Evolutionary conservation across 2,113 vertebrate species (phyloP), one percentile per base, ranked within the genome.

Genomic region (Anguilla rostrata): DNA sequence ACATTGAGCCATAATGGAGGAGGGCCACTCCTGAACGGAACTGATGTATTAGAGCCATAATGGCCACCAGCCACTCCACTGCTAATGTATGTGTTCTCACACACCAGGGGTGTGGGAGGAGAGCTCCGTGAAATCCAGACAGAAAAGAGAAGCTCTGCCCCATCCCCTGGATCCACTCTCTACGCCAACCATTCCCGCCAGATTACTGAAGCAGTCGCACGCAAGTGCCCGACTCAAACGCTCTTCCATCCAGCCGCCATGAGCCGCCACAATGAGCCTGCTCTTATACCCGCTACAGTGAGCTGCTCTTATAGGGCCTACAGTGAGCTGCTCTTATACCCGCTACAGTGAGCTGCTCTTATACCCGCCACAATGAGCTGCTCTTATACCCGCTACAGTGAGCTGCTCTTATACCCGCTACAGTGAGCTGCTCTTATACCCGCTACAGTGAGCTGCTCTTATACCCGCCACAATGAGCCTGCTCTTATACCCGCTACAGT

Each of bases 21-120:
- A 57, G 40, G 78, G 8, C 3, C 84, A n/a, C 29, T 80, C 29
- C 49, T 0, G 9, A 14, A 20, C 49, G 57, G 78, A 20, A 41
- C 5, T 80, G 34, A 78, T 60, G 34, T 71, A 40, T 57, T 53
- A 57, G 34, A 57, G 75, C 78, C 34, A 22, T 78, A 56, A 80
- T 80, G 78, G 9, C 12, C 20, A 41, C 9, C 71, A 78, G 71
- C 41, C 29, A 12, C n/a, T 46, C 84, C 29, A 29, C 39, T 46
- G n/a, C 1, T 78, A 85, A 85, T 78, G 41, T 85, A 85, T 78
- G 66, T 49, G 84, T 26, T 39, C 46, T 79, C 84, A 80, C 39
- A 79, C 9, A 39, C 20, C 1, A 46, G 22, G 83, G 5, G 43
- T 5, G 15, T 79, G 71, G 11, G 11, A n/a, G 46, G 3, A 39